phyloP scores from a whole-genome alignment of 1,140 invertebrate genomes.

The Tribolium castaneum region DNA sequence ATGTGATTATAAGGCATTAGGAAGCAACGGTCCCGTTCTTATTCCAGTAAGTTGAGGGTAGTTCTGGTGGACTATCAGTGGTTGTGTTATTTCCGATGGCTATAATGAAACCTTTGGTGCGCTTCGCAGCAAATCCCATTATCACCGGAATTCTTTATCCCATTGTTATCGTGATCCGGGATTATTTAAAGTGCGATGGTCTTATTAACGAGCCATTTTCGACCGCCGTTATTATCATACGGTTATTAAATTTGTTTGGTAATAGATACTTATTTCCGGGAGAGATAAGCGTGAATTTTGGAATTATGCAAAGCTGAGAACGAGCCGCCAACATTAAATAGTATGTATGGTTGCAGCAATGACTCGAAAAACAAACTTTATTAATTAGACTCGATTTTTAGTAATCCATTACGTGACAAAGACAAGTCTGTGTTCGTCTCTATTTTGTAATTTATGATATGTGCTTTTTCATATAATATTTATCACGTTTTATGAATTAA shows the following conservation, averaged over 20 bases:
- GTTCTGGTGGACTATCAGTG: constrained; percentile 28
- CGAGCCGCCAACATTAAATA: no score
- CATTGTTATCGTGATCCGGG: constrained; percentile 50
- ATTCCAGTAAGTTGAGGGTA: constrained; percentile 27
- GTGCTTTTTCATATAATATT: no score
- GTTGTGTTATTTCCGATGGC: constrained; percentile 47
- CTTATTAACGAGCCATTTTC: constrained; percentile 53
- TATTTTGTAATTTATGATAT: no score
- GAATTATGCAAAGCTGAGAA: no score
- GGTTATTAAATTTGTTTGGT: constrained; percentile 52
- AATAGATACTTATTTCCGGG: constrained; percentile 38
- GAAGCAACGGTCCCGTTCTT: constrained; percentile 7
- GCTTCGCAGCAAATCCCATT: constrained; percentile 49
- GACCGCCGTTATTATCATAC: constrained; percentile 37
- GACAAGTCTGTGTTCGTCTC: no score
- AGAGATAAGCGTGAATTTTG: background rate
- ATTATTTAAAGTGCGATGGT: constrained; percentile 53
- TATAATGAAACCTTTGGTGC: constrained; percentile 49
- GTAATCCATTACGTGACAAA: no score
- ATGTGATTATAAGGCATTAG: constrained; percentile 35
- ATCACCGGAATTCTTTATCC: constrained; percentile 50
- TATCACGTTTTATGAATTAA: background rate
- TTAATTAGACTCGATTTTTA: no score
- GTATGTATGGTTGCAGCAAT: no score
- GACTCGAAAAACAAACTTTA: no score